Conservation (phyloP, 1,140 invertebrate species). For the Zaprionus gabonicus region DNA sequence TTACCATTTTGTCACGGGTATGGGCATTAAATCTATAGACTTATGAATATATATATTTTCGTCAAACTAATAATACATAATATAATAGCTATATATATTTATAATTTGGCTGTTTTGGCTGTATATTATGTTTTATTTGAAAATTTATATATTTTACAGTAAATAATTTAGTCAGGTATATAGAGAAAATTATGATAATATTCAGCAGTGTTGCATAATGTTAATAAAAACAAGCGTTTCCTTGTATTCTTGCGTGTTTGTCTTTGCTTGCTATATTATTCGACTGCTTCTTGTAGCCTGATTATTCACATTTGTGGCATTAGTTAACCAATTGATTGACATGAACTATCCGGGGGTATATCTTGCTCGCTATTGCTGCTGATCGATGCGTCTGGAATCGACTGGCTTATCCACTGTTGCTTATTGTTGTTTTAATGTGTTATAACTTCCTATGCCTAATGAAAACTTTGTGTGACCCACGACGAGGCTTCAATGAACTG, state of each 20-base stretch:
- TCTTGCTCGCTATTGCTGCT: conserved; percentile 7
- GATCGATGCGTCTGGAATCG: conserved; percentile 17
- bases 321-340: conserved; percentile 29
- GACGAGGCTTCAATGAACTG: conserved; percentile 21
- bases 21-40: background rate
- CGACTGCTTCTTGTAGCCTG: background rate
- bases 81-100: conserved; percentile 24
- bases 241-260: background rate
- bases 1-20: background rate
- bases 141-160: conserved; percentile 74
- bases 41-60: conserved; percentile 29
- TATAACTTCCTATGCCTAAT: conserved; percentile 35
- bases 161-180: conserved; percentile 78
- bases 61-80: conserved; percentile 33
- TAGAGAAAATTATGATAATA: conserved; percentile 58
- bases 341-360: conserved; percentile 27
- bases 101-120: conserved; percentile 46
- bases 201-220: conserved; percentile 47
- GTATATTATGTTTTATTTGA: conserved; percentile 77
- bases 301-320: conserved; percentile 23
- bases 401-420: background rate
- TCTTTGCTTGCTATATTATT: conserved; percentile 23
- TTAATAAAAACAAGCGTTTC: conserved; percentile 34
- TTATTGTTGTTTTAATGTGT: conserved; percentile 7
- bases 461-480: conserved; percentile 29